These are phyloP conservation scores for Pristionchus arcanus DNA, from an alignment of 2,888 invertebrate species.

Conservation along the genomic window DNA sequence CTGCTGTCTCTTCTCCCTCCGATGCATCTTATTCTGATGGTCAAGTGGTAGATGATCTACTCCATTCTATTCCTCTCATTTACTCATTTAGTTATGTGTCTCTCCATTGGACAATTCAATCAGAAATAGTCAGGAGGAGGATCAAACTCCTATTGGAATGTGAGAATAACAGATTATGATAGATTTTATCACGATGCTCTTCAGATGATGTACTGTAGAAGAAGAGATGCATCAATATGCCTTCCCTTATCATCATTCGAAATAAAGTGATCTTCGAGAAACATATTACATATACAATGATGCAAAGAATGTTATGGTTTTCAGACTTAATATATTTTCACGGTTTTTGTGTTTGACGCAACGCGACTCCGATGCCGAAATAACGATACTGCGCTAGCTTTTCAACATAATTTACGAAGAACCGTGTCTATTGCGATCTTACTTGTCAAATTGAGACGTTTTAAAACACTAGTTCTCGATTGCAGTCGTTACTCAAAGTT, in stretches of 20 bases:
- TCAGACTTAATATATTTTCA: too few relatives aligned
- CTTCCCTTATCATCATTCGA: slow-evolving; percentile 1
- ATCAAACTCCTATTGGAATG: neutral
- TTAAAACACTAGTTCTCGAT: neutral
- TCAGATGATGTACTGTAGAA: slow-evolving; percentile 15
- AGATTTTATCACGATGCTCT: neutral
- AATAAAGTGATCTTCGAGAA: slow-evolving; percentile 42
- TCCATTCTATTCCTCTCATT: neutral
- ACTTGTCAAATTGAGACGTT: too few relatives aligned
- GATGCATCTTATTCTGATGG: neutral
- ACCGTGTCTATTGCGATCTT: too few relatives aligned
- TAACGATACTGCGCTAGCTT: too few relatives aligned
- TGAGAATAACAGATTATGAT: neutral
- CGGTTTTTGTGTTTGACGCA: too few relatives aligned
- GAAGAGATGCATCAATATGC: neutral
- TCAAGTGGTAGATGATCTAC: neutral
- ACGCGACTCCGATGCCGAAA: too few relatives aligned
- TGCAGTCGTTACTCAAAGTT: neutral
- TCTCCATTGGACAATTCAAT: neutral
- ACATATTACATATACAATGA: too few relatives aligned
- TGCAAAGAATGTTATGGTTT: too few relatives aligned
- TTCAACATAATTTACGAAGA: too few relatives aligned
- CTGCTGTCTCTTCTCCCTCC: slow-evolving; percentile 17
- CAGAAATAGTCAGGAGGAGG: neutral
- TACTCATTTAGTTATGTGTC: neutral